Conservation (phyloP, 2,113 vertebrate species). For the Osmerus mordax region DNA sequence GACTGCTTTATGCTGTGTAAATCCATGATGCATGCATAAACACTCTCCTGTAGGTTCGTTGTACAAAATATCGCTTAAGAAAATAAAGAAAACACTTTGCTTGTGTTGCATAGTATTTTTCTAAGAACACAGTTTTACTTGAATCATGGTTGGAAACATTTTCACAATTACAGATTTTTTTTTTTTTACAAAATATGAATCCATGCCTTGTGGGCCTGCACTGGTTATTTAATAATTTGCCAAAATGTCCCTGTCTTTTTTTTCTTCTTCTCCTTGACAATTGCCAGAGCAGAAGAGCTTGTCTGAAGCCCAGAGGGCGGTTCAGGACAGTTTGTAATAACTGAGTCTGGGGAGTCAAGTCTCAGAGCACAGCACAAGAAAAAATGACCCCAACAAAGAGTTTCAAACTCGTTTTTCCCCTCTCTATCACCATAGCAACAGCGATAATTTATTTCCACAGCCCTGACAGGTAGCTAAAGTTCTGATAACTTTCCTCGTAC, state of each 20-base stretch:
- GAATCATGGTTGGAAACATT: background rate
- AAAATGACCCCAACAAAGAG: constrained; percentile 40
- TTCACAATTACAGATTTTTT: constrained; percentile 13
- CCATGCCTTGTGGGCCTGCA: constrained; percentile 2
- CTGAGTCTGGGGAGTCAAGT: constrained; percentile 37
- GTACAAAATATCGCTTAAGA: no score
- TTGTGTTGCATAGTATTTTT: no score
- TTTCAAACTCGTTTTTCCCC: constrained; percentile 14
- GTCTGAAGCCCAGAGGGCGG: constrained; percentile 31
- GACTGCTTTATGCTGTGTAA: no score
- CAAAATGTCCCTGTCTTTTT: constrained; percentile 11
- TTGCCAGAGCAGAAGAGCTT: constrained; percentile 31
- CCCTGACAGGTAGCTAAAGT: constrained; percentile 35
- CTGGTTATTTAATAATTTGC: constrained; percentile 37
- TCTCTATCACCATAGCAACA: constrained; percentile 32
- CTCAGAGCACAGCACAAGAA: constrained; percentile 24
- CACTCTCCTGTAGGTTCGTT: no score
- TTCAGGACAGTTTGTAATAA: constrained; percentile 45
- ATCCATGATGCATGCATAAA: no score
- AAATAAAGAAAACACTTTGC: no score
- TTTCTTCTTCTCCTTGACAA: constrained; percentile 50
- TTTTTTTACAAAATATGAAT: constrained; percentile 2
- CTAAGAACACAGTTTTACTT: no score
- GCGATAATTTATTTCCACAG: constrained; percentile 40
- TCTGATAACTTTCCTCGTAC: constrained; percentile 42